A percentile compares a stretch with the other conserved stretches of the same genome.
These are phyloP conservation scores for Poeciliopsis presidionis DNA, from an alignment of 2,797 vertebrate genomes.

Conservation along the genomic window DNA sequence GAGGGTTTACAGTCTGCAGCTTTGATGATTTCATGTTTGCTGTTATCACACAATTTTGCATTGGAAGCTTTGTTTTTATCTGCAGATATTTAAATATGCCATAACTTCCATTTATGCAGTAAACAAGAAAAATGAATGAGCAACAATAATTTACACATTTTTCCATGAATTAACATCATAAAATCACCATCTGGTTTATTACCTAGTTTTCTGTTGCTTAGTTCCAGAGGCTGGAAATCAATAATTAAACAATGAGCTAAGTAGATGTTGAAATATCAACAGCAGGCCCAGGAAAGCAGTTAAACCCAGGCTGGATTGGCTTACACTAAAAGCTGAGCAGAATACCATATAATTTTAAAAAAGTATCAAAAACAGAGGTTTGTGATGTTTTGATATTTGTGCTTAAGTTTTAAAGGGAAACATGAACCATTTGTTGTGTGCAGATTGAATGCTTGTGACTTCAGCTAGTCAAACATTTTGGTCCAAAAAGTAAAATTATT, in stretches of 20 bases:
- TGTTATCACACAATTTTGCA: conserved; percentile 22
- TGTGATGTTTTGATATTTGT: neutral
- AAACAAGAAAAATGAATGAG: conserved; percentile 12
- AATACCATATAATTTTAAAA: conserved; percentile 28
- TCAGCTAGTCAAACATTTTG: neutral
- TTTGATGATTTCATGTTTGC: conserved; percentile 28
- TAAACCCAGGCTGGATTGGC: conserved; percentile 8
- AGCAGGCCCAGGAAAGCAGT: conserved; percentile 24
- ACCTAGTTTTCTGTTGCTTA: conserved; percentile 3
- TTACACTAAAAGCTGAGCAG: conserved; percentile 29
- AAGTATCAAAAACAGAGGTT: conserved; percentile 23
- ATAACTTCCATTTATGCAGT: conserved; percentile 20
- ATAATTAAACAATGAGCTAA: conserved; percentile 2
- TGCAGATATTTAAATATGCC: conserved; percentile 30
- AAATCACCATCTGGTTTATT: conserved; percentile 29
- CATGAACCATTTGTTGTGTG: neutral
- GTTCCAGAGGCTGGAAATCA: conserved; percentile 13
- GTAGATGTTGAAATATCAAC: conserved; percentile 29
- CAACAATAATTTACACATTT: conserved; percentile 3
- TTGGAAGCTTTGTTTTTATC: conserved; percentile 13
- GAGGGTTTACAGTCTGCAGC: neutral
- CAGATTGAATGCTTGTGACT: neutral
- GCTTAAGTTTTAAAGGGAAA: neutral
- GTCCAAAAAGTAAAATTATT: neutral
- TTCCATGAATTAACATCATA: conserved; percentile 11